Conservation (phyloP, 2,113 vertebrate species). For the Trichechus manatus region DNA sequence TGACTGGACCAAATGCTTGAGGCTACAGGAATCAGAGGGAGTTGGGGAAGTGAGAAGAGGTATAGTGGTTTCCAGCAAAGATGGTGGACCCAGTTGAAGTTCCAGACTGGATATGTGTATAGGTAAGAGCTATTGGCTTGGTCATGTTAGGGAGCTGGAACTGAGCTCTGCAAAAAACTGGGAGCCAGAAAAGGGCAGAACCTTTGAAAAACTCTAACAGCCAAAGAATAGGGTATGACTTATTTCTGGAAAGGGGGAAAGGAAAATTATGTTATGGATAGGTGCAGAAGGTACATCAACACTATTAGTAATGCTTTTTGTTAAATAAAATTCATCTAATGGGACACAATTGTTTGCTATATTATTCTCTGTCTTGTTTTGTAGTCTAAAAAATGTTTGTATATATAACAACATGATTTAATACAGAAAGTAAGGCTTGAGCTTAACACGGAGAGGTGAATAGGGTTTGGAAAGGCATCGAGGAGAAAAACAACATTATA, state of each 20-base stretch:
- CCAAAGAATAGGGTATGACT: neutral
- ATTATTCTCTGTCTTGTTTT: neutral
- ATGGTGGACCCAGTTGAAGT: neutral
- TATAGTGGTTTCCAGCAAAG: neutral
- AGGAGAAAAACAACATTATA: neutral
- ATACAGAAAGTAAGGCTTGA: conserved; percentile 21
- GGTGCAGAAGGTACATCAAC: neutral
- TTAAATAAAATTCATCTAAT: conserved; percentile 18
- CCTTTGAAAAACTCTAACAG: neutral
- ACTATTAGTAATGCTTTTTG: neutral
- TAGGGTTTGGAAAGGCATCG: neutral
- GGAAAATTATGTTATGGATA: neutral
- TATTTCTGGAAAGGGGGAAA: neutral
- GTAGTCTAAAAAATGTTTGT: neutral
- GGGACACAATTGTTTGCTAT: neutral
- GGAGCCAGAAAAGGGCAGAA: neutral
- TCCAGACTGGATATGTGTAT: neutral
- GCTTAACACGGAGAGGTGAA: neutral
- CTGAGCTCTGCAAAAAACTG: neutral
- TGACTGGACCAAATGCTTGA: neutral
- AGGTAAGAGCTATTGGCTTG: neutral
- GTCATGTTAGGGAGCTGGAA: neutral
- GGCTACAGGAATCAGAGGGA: neutral
- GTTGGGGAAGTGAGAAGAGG: neutral
- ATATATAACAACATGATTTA: neutral